Conservation (phyloP, 2,113 vertebrate species). For the Daphoenositta chrysoptera region DNA sequence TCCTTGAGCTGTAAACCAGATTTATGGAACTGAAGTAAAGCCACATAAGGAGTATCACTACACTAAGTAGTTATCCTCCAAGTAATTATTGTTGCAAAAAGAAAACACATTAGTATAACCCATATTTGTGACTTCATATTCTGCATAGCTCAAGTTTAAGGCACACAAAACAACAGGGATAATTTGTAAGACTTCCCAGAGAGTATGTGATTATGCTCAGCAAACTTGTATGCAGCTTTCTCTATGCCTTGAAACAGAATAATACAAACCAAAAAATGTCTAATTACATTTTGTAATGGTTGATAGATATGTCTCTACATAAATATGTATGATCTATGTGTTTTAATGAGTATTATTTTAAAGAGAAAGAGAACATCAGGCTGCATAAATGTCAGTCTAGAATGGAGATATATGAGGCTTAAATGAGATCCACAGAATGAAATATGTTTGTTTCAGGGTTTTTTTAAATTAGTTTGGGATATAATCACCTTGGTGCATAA, state of each 20-base stretch:
- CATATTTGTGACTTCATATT: background rate
- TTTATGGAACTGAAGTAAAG: background rate
- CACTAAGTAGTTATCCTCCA: background rate
- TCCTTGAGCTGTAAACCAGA: background rate
- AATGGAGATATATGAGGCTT: conserved; percentile 1
- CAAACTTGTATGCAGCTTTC: background rate
- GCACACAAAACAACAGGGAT: background rate
- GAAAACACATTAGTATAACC: background rate
- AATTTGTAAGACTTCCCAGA: background rate
- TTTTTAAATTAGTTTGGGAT: background rate
- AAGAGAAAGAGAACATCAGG: background rate
- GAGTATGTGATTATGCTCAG: background rate
- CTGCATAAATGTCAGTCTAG: background rate
- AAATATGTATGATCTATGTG: background rate
- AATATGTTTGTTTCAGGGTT: background rate
- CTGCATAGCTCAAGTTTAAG: background rate
- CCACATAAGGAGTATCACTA: background rate
- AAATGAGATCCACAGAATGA: background rate
- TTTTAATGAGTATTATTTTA: background rate
- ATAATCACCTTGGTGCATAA: background rate
- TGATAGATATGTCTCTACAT: background rate
- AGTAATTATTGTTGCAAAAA: background rate
- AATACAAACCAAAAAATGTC: background rate
- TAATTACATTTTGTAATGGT: background rate
- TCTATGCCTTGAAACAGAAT: background rate